A percentile compares a stretch with the other conserved stretches of the same genome.
These are phyloP conservation scores for Monoplex corrugatus DNA, from an alignment of 2,888 invertebrate genomes.

Conservation along the genomic window DNA sequence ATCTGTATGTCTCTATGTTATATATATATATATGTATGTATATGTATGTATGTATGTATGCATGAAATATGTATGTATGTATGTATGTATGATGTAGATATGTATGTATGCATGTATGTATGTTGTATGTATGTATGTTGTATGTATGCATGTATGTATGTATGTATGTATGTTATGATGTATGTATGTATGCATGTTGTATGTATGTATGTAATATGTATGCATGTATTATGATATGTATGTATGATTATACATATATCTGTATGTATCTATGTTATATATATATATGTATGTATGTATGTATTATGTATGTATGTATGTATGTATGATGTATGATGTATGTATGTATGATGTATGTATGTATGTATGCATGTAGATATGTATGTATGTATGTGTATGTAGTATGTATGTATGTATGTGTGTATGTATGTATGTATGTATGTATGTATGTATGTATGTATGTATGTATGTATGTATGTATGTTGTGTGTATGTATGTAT, in stretches of 20 bases:
- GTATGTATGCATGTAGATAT: neutral
- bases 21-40: neutral
- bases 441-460: conserved; percentile 15
- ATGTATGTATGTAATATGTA: neutral
- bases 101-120: too few species aligned
- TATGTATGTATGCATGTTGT: neutral
- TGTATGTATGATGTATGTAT: neutral
- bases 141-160: too few species aligned
- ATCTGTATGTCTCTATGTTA: too few species aligned
- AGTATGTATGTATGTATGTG: conserved; percentile 12
- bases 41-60: conserved; percentile 15
- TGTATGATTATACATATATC: neutral
- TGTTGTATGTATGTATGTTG: too few species aligned
- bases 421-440: conserved; percentile 15
- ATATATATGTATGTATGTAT: too few species aligned
- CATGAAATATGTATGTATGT: neutral
- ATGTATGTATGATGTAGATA: too few species aligned
- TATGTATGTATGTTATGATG: too few species aligned
- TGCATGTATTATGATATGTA: neutral
- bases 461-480: neutral
- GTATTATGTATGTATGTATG: neutral
- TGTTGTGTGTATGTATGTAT: too few species aligned
- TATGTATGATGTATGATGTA: neutral
- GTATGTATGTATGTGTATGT: conserved; percentile 17
- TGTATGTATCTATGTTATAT: too few species aligned